Percentiles rank a stretch among this genome's conserved stretches.
phyloP scores from a whole-genome alignment of 2,888 invertebrate genomes.

The Erebia palarica region DNA sequence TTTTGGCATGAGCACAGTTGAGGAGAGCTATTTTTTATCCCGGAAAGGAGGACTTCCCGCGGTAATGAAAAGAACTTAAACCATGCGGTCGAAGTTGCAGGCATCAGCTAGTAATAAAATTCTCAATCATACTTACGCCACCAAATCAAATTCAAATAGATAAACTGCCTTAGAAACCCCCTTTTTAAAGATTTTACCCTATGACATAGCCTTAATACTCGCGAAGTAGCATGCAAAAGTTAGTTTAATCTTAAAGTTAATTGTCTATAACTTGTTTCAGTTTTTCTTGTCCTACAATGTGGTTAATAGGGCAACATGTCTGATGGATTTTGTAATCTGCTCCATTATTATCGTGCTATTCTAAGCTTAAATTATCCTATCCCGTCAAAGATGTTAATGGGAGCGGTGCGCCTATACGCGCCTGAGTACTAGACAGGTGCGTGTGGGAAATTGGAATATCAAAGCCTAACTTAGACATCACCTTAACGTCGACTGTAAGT shows the following conservation, averaged over 20 bases:
- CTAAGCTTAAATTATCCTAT: conserved; percentile 42
- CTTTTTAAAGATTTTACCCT: too few species aligned
- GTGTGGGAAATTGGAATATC: conserved; percentile 39
- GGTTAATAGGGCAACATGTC: conserved; percentile 17
- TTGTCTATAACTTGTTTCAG: not conserved
- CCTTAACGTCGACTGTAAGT: conserved; percentile 5
- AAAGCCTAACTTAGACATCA: conserved; percentile 36
- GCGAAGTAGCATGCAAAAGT: too few species aligned
- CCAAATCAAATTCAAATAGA: too few species aligned
- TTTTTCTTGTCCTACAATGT: conserved; percentile 11
- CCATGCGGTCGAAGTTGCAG: too few species aligned
- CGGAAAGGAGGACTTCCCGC: too few species aligned
- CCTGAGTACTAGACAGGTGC: conserved; percentile 45
- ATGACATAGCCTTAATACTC: too few species aligned
- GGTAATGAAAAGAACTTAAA: too few species aligned
- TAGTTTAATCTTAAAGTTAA: not conserved
- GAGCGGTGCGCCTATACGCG: conserved; percentile 40
- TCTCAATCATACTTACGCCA: too few species aligned
- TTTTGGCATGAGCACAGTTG: too few species aligned
- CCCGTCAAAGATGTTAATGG: conserved; percentile 43
- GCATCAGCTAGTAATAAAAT: too few species aligned
- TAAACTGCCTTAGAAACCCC: too few species aligned
- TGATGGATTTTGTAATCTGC: conserved; percentile 37
- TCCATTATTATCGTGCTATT: conserved; percentile 44
- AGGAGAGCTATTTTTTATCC: too few species aligned